A percentile compares a stretch with the other conserved stretches of the same genome.
phyloP scores from a whole-genome alignment of 2,113 vertebrate species.

The Esox niger region DNA sequence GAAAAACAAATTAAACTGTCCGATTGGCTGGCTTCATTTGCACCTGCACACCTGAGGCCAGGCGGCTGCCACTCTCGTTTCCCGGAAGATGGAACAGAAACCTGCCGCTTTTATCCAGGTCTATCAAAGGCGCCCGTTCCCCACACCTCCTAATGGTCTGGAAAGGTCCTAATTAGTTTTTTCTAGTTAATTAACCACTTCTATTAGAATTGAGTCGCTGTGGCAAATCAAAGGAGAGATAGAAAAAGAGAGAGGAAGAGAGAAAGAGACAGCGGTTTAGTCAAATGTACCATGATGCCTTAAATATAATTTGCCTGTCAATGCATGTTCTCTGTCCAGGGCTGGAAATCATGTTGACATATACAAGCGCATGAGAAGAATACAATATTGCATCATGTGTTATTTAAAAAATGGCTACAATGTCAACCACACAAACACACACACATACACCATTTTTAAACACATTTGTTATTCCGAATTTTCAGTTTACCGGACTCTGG shows the following conservation, averaged over 20 bases:
- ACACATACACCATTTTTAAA: not conserved
- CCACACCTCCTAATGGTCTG: slow-evolving; percentile 49
- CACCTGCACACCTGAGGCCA: slow-evolving; percentile 37
- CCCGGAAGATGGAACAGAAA: slow-evolving; percentile 17
- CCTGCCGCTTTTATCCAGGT: slow-evolving; percentile 23
- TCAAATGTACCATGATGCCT: slow-evolving; percentile 8
- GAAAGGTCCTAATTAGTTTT: slow-evolving; percentile 63
- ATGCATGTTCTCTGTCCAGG: slow-evolving; percentile 7
- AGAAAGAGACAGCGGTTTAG: not conserved
- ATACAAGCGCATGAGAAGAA: slow-evolving; percentile 19
- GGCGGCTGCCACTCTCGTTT: slow-evolving; percentile 14
- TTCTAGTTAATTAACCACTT: slow-evolving; percentile 61
- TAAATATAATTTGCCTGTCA: slow-evolving; percentile 13
- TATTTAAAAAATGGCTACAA: no score
- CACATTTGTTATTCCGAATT: not conserved
- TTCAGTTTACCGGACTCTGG: not conserved
- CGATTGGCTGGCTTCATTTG: slow-evolving; percentile 29
- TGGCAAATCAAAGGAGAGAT: slow-evolving; percentile 13
- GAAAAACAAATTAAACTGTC: slow-evolving; percentile 32
- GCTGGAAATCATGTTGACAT: not conserved
- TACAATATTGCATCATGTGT: no score
- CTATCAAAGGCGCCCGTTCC: slow-evolving; percentile 33
- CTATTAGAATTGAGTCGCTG: slow-evolving; percentile 44
- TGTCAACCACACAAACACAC: not conserved
- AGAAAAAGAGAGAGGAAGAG: no score